Evolutionary conservation across 2,888 invertebrate genomes (phyloP).

Genomic region (Cryptocheilus praepositus): DNA sequence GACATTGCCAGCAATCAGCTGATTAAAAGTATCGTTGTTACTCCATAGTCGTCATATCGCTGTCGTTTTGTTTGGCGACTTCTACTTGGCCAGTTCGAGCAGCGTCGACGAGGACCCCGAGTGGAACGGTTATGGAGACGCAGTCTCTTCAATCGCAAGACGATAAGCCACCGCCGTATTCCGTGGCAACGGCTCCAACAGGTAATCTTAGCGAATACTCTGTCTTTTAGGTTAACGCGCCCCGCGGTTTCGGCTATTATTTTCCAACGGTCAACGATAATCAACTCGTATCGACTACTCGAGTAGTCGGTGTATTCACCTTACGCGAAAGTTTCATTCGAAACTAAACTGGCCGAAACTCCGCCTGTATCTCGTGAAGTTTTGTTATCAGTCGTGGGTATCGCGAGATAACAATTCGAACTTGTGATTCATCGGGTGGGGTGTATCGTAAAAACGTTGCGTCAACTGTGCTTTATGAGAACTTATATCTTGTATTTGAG

Average conservation of each 20-base stretch:
- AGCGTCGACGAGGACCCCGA: too few species aligned
- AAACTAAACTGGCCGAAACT: too few species aligned
- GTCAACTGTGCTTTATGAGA: too few species aligned
- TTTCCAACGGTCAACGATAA: too few species aligned
- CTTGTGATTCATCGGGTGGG: too few species aligned
- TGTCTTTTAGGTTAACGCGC: background rate
- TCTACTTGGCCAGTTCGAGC: background rate
- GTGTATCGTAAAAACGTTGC: too few species aligned
- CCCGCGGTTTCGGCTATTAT: too few species aligned
- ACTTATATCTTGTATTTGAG: too few species aligned
- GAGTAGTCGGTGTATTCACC: too few species aligned
- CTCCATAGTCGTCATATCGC: background rate
- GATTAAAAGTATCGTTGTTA: constrained; percentile 4
- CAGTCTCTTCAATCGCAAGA: constrained; percentile 48
- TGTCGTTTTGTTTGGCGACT: background rate
- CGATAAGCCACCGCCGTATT: constrained; percentile 62
- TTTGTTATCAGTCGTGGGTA: too few species aligned
- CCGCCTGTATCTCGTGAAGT: too few species aligned
- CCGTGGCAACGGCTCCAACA: constrained; percentile 50
- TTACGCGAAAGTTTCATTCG: too few species aligned
- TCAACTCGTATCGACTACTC: background rate
- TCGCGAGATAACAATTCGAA: background rate
- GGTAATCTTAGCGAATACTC: constrained; percentile 31
- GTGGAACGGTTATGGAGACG: constrained; percentile 52
- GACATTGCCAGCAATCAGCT: constrained; percentile 1